Percentiles rank a stretch among this genome's conserved stretches.
These are phyloP conservation scores for Phanerotoma sp. DNA, from an alignment of 2,888 invertebrate genomes.

Conservation along the genomic window DNA sequence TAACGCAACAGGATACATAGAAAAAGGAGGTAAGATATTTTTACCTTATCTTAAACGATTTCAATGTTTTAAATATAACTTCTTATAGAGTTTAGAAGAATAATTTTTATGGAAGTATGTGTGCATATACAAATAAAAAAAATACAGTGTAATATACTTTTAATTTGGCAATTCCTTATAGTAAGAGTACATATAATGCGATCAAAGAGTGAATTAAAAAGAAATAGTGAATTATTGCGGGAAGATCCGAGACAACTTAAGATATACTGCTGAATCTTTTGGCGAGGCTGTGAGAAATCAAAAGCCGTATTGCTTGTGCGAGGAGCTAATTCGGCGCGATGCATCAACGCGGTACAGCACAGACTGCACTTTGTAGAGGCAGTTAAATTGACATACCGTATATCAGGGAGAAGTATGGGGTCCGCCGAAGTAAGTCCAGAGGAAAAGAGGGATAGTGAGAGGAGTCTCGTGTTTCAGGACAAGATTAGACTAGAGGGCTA, in stretches of 20 bases:
- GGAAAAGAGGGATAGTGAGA: slow-evolving; percentile 7
- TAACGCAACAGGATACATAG: too few species aligned
- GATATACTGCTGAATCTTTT: slow-evolving; percentile 13
- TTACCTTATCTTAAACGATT: too few species aligned
- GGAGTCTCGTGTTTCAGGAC: slow-evolving; percentile 21
- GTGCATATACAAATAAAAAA: too few species aligned
- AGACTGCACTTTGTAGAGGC: slow-evolving; percentile 38
- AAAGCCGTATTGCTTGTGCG: slow-evolving; percentile 22
- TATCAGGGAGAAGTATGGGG: slow-evolving; percentile 42
- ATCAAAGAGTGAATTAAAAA: not conserved
- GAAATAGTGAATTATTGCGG: slow-evolving; percentile 19
- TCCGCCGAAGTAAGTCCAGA: slow-evolving; percentile 13
- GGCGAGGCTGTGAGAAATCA: slow-evolving; percentile 21
- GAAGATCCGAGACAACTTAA: slow-evolving; percentile 13
- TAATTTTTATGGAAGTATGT: too few species aligned
- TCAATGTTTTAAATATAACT: too few species aligned
- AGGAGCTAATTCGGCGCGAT: slow-evolving; percentile 26
- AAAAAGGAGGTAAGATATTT: too few species aligned
- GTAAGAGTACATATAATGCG: not conserved
- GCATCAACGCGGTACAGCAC: slow-evolving; percentile 24
- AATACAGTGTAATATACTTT: too few species aligned
- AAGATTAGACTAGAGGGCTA: slow-evolving; percentile 34
- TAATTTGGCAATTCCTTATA: too few species aligned
- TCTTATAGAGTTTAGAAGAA: too few species aligned
- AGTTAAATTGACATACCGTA: slow-evolving; percentile 48